A percentile compares a stretch with the other conserved stretches of the same genome.
Conservation (phyloP, 2,113 vertebrate species). For the Erpornis zantholeuca region DNA sequence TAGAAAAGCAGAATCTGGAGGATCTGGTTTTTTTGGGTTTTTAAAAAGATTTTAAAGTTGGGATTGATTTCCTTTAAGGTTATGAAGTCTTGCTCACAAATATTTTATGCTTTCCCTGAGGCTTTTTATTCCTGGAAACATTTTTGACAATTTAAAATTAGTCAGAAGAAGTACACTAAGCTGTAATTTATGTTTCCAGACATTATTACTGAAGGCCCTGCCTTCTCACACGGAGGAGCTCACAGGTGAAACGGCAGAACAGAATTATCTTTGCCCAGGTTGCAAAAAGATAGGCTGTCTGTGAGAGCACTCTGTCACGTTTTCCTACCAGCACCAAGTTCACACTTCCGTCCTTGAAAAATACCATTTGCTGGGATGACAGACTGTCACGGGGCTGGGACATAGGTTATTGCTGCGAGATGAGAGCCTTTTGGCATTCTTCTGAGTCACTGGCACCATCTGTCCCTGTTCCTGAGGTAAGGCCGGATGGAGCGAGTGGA, state of each 20-base stretch:
- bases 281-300: not conserved
- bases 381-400: not conserved
- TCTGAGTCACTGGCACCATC: slow-evolving; percentile 62
- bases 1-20: not conserved
- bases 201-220: not conserved
- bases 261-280: not conserved
- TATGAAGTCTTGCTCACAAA: not conserved
- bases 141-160: not conserved
- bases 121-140: not conserved
- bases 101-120: not conserved
- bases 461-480: slow-evolving; percentile 33
- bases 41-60: not conserved
- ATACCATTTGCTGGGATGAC: not conserved
- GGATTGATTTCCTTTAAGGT: not conserved
- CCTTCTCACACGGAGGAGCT: not conserved
- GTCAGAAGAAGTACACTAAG: not conserved
- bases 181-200: not conserved
- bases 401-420: slow-evolving; percentile 30
- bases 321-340: not conserved
- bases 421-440: not conserved
- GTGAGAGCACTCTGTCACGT: not conserved
- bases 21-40: rapidly evolving
- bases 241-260: not conserved
- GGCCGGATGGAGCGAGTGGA: not conserved
- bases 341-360: slow-evolving; percentile 5